Evolutionary conservation across 2,797 vertebrate species (phyloP).

Genomic region (Sebastes oblongus): DNA sequence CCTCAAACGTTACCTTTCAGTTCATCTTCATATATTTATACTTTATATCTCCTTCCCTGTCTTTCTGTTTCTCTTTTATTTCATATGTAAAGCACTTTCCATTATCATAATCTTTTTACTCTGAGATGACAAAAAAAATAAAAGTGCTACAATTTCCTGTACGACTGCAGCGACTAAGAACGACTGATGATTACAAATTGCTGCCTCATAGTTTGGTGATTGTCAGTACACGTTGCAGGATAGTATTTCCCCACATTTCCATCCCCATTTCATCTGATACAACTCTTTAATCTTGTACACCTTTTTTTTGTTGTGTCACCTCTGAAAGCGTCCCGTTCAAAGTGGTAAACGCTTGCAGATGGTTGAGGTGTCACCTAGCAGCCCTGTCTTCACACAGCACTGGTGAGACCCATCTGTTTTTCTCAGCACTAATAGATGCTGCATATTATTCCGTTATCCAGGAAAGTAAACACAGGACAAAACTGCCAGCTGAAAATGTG

Average conservation of each 20-base stretch:
- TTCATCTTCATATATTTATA: background rate
- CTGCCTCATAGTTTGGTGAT: background rate
- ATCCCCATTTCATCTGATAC: background rate
- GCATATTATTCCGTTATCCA: background rate
- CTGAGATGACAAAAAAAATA: background rate
- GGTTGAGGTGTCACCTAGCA: constrained; percentile 39
- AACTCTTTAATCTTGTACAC: background rate
- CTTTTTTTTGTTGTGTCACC: constrained; percentile 1
- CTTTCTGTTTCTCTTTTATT: background rate
- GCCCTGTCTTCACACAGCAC: background rate
- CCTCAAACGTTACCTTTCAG: background rate
- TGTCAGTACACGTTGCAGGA: background rate
- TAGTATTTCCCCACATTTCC: background rate
- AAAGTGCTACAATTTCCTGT: background rate
- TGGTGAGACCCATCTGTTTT: constrained; percentile 51
- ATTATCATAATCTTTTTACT: background rate
- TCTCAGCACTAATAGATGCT: constrained; percentile 17
- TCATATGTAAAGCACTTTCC: background rate
- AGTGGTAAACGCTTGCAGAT: constrained; percentile 43
- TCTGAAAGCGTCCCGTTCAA: constrained; percentile 11
- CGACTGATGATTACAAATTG: constrained; percentile 7
- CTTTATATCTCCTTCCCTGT: background rate
- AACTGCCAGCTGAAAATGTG: background rate
- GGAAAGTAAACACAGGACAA: constrained; percentile 13
- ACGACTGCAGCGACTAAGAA: background rate